Conservation (phyloP, 2,888 invertebrate genomes). For the Cataglyphis albicans region DNA sequence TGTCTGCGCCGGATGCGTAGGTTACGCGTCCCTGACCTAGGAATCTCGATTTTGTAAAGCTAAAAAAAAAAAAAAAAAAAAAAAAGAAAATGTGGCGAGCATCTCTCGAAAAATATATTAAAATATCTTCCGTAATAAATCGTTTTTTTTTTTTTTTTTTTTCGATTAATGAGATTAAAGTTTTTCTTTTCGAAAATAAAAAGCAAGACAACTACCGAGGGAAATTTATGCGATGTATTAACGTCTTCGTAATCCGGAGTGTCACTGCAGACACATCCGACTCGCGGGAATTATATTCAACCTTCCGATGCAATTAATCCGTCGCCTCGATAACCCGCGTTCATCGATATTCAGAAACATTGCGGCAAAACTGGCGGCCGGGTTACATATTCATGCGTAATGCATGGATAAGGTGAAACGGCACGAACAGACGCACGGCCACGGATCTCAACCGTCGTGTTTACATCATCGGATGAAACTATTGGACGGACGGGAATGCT, state of each 20-base stretch:
- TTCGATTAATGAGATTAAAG: background rate
- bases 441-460: slow-evolving; percentile 22
- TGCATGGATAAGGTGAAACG: background rate
- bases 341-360: slow-evolving; percentile 15
- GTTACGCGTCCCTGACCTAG: slow-evolving; percentile 77
- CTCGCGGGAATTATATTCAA: too few species aligned
- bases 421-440: slow-evolving; percentile 11
- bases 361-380: background rate
- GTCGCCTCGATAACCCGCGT: background rate
- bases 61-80: background rate
- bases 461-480: slow-evolving; percentile 30
- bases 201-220: background rate
- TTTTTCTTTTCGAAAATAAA: background rate
- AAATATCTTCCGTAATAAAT: background rate
- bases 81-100: background rate
- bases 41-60: slow-evolving; percentile 59
- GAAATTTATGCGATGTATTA: background rate
- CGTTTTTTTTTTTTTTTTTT: background rate
- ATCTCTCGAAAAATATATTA: background rate
- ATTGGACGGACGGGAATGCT: slow-evolving; percentile 43
- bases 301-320: background rate
- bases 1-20: slow-evolving; percentile 68
- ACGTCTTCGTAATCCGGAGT: background rate
- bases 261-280: background rate
- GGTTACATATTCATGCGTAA: slow-evolving; percentile 1